A percentile compares a stretch with the other conserved stretches of the same genome.
Evolutionary conservation across 1,140 invertebrate genomes (phyloP).

Genomic region (Drosophila sechellia): DNA sequence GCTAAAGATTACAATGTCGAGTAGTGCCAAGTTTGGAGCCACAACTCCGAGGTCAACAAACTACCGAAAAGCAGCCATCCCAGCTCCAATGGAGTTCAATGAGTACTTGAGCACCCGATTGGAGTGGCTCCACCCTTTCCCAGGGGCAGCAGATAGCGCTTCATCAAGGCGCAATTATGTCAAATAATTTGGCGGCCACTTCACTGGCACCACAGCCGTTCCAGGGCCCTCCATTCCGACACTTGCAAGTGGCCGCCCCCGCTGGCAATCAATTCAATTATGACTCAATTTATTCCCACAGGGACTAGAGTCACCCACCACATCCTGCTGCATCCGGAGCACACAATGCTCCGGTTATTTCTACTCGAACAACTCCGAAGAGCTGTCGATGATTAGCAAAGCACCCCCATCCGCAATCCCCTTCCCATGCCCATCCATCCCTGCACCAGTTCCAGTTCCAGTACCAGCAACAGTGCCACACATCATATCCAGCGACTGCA

Average conservation of each 20-base stretch:
- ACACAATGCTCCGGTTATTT: constrained; percentile 71
- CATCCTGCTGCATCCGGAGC: constrained; percentile 23
- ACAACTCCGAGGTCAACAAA: constrained; percentile 30
- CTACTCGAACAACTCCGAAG: constrained; percentile 75
- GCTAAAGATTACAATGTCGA: no score
- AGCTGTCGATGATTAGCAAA: constrained; percentile 76
- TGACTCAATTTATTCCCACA: constrained; percentile 56
- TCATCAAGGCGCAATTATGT: constrained; percentile 77
- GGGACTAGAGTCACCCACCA: constrained; percentile 40
- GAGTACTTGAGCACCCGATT: constrained; percentile 59
- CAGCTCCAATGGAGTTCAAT: constrained; percentile 24
- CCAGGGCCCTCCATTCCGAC: constrained; percentile 14
- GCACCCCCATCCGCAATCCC: constrained; percentile 22
- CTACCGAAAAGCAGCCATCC: constrained; percentile 2
- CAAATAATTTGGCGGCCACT: constrained; percentile 71
- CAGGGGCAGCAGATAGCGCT: constrained; percentile 55
- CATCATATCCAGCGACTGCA: constrained; percentile 47
- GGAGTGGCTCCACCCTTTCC: constrained; percentile 52
- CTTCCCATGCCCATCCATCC: neutral
- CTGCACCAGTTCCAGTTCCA: constrained; percentile 3
- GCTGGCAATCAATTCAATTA: constrained; percentile 73
- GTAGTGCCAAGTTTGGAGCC: neutral
- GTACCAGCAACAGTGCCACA: constrained; percentile 14
- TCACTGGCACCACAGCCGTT: constrained; percentile 17
- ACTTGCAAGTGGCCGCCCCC: constrained; percentile 67